Evolutionary conservation across 2,888 invertebrate species (phyloP).

Genomic region (Nephrocerus scutellatus): DNA sequence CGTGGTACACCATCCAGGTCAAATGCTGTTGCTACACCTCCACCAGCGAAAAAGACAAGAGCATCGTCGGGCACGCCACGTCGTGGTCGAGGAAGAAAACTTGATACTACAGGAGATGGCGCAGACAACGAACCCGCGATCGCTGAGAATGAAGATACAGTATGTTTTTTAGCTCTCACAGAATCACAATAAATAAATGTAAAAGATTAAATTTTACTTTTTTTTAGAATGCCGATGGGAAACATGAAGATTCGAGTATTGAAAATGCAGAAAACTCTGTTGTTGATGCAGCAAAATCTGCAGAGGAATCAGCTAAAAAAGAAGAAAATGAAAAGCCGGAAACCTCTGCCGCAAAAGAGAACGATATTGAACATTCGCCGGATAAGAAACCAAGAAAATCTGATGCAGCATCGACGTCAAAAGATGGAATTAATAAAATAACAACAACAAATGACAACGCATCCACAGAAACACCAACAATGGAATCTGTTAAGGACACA

Average conservation of each 20-base stretch:
- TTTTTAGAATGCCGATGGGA: constrained; percentile 17
- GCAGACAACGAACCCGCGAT: constrained; percentile 22
- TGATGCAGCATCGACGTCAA: constrained; percentile 4
- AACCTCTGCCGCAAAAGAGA: background rate
- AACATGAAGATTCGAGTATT: constrained; percentile 20
- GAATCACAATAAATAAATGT: constrained; percentile 10
- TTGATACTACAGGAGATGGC: constrained; percentile 29
- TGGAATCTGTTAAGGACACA: constrained; percentile 19
- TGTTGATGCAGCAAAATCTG: constrained; percentile 14
- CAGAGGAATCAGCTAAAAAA: constrained; percentile 17
- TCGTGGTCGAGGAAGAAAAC: constrained; percentile 40
- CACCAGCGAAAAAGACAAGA: constrained; percentile 41
- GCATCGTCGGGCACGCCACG: constrained; percentile 32
- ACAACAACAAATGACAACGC: constrained; percentile 10
- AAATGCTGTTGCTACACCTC: constrained; percentile 36
- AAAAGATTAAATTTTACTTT: no score
- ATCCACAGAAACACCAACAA: constrained; percentile 1
- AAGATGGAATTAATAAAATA: constrained; percentile 7
- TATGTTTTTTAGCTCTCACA: constrained; percentile 5
- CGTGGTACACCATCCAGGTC: constrained; percentile 39
- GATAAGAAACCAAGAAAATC: constrained; percentile 1
- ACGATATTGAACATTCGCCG: constrained; percentile 2
- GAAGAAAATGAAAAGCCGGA: constrained; percentile 12
- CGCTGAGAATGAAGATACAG: constrained; percentile 25
- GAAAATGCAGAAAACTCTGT: constrained; percentile 24